Conservation (phyloP, 1,140 invertebrate genomes). For the Caenorhabditis brenneri region DNA sequence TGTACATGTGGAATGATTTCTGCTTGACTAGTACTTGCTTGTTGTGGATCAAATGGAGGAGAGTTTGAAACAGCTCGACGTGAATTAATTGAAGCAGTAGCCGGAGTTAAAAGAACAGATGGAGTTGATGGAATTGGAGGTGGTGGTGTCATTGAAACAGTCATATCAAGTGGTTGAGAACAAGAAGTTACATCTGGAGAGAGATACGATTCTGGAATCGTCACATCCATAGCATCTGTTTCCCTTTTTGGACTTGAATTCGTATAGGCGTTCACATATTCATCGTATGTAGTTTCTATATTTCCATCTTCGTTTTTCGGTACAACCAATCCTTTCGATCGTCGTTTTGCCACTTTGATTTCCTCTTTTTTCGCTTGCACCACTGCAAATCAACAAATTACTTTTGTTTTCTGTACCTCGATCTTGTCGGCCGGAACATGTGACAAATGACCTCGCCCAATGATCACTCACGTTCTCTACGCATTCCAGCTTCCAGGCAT, state of each 20-base stretch:
- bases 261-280: not conserved
- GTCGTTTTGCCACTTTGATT: constrained; percentile 34
- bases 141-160: not conserved
- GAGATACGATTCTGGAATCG: constrained; percentile 10
- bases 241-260: not conserved
- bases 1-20: not conserved
- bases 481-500: constrained; percentile 53
- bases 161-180: constrained; percentile 20
- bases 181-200: constrained; percentile 20
- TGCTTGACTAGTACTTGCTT: constrained; percentile 20
- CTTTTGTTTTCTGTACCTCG: constrained; percentile 15
- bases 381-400: constrained; percentile 41
- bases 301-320: constrained; percentile 39
- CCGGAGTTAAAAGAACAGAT: constrained; percentile 7
- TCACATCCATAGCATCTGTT: not conserved
- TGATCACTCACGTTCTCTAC: constrained; percentile 48
- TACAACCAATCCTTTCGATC: constrained; percentile 36
- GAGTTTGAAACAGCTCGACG: not conserved
- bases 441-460: constrained; percentile 2
- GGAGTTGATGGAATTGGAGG: constrained; percentile 9
- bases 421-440: not conserved
- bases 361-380: constrained; percentile 50
- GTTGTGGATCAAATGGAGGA: constrained; percentile 32
- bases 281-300: not conserved
- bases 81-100: not conserved